phyloP scores from a whole-genome alignment of 1,140 invertebrate species.

The Drosophila insularis region DNA sequence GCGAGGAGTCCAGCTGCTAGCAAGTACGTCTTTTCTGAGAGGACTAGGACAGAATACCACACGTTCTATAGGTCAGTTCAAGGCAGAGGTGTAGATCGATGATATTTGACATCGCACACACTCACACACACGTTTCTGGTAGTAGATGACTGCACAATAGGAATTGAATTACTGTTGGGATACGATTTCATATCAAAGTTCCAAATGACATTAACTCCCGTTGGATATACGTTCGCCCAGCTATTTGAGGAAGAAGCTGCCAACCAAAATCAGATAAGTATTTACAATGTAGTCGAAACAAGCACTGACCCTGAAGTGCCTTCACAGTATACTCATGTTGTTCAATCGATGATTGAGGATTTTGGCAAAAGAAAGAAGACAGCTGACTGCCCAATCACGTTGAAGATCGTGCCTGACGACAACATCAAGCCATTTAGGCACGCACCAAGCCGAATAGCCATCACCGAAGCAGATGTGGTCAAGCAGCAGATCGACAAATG shows the following conservation, averaged over 20 bases:
- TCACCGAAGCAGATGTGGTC: not conserved
- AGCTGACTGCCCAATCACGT: not conserved
- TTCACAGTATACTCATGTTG: not conserved
- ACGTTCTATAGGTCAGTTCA: not conserved
- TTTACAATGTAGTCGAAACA: constrained; percentile 14
- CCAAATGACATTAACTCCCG: not conserved
- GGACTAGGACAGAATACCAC: not conserved
- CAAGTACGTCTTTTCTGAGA: not conserved
- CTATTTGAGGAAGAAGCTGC: not conserved
- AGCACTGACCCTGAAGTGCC: constrained; percentile 13
- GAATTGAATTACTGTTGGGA: not conserved
- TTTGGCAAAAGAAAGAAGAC: not conserved
- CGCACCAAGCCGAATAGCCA: constrained; percentile 22
- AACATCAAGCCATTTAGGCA: constrained; percentile 19
- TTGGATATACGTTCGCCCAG: not conserved
- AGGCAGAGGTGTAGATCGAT: too few species aligned
- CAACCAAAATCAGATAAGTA: constrained; percentile 18
- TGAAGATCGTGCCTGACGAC: constrained; percentile 17
- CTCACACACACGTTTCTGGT: not conserved
- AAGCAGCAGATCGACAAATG: constrained; percentile 31
- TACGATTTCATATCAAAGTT: constrained; percentile 9
- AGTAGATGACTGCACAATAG: not conserved
- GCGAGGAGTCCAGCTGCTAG: too few species aligned
- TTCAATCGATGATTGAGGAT: not conserved
- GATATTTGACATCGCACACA: too few species aligned